Evolutionary conservation across 2,888 invertebrate genomes (phyloP), one percentile per base, ranked within the genome.

Genomic region (Pristionchus arcanus): DNA sequence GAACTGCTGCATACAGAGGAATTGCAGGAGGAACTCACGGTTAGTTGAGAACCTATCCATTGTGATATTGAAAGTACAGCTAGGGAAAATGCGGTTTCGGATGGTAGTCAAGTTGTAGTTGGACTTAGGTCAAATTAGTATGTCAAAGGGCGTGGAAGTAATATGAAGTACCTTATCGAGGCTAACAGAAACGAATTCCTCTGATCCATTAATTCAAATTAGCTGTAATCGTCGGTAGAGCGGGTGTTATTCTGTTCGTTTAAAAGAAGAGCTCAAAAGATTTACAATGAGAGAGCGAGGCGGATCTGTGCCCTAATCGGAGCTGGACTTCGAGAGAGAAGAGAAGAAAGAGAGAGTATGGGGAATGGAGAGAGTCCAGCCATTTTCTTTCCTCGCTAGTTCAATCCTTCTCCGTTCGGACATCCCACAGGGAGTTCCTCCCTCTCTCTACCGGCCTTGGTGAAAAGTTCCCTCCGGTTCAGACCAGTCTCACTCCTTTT

Each of bases 11-110:
- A 25, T 86, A 86, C n/a, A 37, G 63, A 42, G 86, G 86, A 37
- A 86, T 86, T n/a, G 86, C 86, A 11, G 86, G 86, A 66, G 86
- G 86, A 63, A 37, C 66, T 25, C 37, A 86, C 63, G 86, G 86
- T 86, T 28, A 28, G 86, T 34, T 16, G 9, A 28, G 28, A 25
- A 28, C 9, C 5, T 66, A 28, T 49, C 63, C 63, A 25, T 63
- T 63, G 63, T 7, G 25, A 63, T 0, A 66, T 28, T 25, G 66
- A 13, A 9, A 28, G 5, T 2, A 21, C 4, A 25, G 59, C 21
- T 59, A 59, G 59, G 25, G 15, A 21, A 59, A 7, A 7, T 21
- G 59, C 59, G 59, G 59, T 49, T 13, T 9, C 11, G 21, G 1
- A 21, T 59, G 21, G 1, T 59, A 21, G 59, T 59, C 42, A 49